phyloP scores from a whole-genome alignment of 2,888 invertebrate species.

The Polyommatus iphigenia region DNA sequence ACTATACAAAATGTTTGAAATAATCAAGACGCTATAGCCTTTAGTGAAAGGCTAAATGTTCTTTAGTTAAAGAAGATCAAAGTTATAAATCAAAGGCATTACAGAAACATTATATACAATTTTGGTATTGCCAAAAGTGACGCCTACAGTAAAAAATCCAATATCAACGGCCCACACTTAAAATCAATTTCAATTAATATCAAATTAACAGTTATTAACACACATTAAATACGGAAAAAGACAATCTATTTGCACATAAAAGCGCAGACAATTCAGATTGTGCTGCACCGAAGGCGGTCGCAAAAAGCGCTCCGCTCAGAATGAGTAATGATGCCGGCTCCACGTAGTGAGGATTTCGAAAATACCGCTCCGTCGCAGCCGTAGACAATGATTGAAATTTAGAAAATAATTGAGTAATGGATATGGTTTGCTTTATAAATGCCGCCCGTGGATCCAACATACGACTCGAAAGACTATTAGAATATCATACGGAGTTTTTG shows the following conservation, averaged over 20 bases:
- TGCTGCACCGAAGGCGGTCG: slow-evolving; percentile 57
- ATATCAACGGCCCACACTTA: too few species aligned
- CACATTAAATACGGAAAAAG: slow-evolving; percentile 30
- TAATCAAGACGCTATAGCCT: too few species aligned
- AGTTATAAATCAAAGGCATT: too few species aligned
- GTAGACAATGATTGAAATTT: slow-evolving; percentile 65
- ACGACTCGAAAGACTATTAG: slow-evolving; percentile 4
- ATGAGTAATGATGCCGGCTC: slow-evolving; percentile 68
- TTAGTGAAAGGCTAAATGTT: too few species aligned
- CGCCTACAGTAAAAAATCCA: too few species aligned
- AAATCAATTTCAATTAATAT: background rate
- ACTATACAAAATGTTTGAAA: too few species aligned
- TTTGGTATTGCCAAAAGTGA: too few species aligned
- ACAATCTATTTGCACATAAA: slow-evolving; percentile 39
- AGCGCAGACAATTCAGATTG: slow-evolving; percentile 43
- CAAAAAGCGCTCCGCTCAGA: slow-evolving; percentile 61
- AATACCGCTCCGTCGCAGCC: slow-evolving; percentile 57
- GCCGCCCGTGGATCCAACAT: slow-evolving; percentile 33
- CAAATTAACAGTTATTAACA: background rate
- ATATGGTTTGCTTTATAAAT: slow-evolving; percentile 37
- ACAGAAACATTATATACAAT: too few species aligned
- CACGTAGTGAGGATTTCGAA: slow-evolving; percentile 57
- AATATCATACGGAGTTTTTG: background rate
- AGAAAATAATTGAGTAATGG: slow-evolving; percentile 56
- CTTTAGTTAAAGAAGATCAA: too few species aligned